Conservation (phyloP, 1,140 invertebrate genomes). For the Tigriopus japonicus region DNA sequence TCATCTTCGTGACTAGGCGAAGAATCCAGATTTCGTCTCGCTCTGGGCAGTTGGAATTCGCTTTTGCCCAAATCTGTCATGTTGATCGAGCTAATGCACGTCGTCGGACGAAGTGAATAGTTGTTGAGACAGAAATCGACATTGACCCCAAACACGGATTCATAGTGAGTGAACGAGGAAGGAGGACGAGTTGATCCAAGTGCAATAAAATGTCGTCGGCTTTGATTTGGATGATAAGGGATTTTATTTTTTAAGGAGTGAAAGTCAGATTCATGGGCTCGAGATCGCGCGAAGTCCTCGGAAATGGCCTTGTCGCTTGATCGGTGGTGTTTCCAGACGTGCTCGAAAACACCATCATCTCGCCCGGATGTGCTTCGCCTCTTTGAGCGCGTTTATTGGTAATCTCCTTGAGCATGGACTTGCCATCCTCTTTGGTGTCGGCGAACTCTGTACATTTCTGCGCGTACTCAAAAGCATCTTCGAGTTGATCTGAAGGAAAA, state of each 20-base stretch:
- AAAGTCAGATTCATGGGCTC: slow-evolving; percentile 13
- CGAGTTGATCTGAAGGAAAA: slow-evolving; percentile 33
- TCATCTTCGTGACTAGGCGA: too few relatives aligned
- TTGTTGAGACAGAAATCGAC: background rate
- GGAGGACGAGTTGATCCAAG: background rate
- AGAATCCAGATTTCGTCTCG: too few relatives aligned
- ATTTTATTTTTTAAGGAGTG: background rate
- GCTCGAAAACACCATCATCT: too few relatives aligned
- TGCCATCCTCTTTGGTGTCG: slow-evolving; percentile 52
- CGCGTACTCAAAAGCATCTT: slow-evolving; percentile 71
- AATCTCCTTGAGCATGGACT: slow-evolving; percentile 63
- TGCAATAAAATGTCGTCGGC: background rate
- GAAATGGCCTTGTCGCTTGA: background rate
- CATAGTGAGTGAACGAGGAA: background rate
- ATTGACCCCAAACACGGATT: background rate
- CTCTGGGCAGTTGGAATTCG: too few relatives aligned
- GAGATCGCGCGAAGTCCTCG: background rate
- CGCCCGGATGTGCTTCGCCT: too few relatives aligned
- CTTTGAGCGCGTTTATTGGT: slow-evolving; percentile 27
- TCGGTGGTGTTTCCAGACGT: too few relatives aligned
- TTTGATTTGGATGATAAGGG: background rate
- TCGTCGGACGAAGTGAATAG: too few relatives aligned
- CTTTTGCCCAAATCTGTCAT: too few relatives aligned
- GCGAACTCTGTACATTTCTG: slow-evolving; percentile 75
- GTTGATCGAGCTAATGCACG: too few relatives aligned